Percentiles rank a stretch among this genome's conserved stretches.
phyloP scores from a whole-genome alignment of 2,888 invertebrate genomes.

The Synergus gifuensis region DNA sequence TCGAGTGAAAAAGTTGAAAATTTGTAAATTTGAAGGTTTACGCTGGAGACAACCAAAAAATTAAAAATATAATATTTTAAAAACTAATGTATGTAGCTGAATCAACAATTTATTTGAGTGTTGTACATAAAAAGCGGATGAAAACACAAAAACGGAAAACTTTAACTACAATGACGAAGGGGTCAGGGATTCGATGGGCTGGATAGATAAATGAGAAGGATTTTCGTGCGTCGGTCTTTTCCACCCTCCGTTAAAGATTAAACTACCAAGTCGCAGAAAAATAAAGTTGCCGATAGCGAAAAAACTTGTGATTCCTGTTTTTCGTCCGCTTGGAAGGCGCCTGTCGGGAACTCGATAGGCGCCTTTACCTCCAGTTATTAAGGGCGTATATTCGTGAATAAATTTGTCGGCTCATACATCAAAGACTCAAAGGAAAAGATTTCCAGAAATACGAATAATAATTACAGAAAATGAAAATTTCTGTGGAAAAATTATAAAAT shows the following conservation, averaged over 20 bases:
- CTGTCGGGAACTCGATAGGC: conserved; percentile 9
- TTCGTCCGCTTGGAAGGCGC: conserved; percentile 12
- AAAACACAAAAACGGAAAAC: not conserved
- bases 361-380: conserved; percentile 13
- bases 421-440: not conserved
- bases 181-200: not conserved
- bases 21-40: not conserved
- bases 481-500: no score
- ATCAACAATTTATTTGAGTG: not conserved
- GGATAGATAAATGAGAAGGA: conserved; percentile 14
- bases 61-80: no score
- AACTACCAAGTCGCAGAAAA: conserved; percentile 4
- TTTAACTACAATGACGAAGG: not conserved
- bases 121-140: not conserved
- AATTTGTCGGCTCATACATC: conserved; percentile 11
- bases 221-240: not conserved
- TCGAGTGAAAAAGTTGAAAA: not conserved
- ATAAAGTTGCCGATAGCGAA: conserved; percentile 9
- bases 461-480: no score
- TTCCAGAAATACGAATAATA: not conserved
- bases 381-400: conserved; percentile 11
- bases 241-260: conserved; percentile 6
- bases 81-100: no score
- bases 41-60: no score
- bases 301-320: conserved; percentile 11